phyloP scores from a whole-genome alignment of 2,797 vertebrate genomes.

The Melanotaenia parkinsoni region DNA sequence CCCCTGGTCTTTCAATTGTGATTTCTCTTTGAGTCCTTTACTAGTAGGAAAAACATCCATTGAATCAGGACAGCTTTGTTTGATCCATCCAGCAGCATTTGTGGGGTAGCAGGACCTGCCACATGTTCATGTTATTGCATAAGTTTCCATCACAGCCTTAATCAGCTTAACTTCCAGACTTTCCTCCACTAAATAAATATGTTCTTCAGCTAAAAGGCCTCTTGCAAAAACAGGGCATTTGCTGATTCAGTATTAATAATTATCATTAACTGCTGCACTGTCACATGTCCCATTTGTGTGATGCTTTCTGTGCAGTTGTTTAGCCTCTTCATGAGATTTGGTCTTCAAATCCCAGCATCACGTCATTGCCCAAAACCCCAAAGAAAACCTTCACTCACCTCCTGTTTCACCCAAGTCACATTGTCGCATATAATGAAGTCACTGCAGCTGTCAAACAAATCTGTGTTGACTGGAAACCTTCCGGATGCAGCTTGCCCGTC shows the following conservation, averaged over 20 bases:
- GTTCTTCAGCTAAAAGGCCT: too few relatives aligned
- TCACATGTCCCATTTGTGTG: slow-evolving; percentile 24
- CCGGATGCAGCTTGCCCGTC: slow-evolving; percentile 62
- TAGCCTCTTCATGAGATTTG: not conserved
- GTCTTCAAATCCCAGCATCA: slow-evolving; percentile 48
- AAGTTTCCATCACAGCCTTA: too few relatives aligned
- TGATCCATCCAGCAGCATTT: too few relatives aligned
- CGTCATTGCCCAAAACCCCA: slow-evolving; percentile 37
- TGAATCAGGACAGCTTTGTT: too few relatives aligned
- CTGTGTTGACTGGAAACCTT: slow-evolving; percentile 81
- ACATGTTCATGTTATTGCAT: too few relatives aligned
- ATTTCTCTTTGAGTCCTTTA: too few relatives aligned
- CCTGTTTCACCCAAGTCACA: slow-evolving; percentile 47
- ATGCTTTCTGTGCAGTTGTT: slow-evolving; percentile 22
- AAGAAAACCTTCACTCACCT: slow-evolving; percentile 54
- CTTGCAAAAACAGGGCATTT: not conserved
- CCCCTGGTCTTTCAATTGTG: too few relatives aligned
- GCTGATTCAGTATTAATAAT: not conserved
- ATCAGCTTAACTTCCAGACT: too few relatives aligned
- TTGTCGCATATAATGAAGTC: slow-evolving; percentile 77
- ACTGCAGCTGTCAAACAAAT: slow-evolving; percentile 78
- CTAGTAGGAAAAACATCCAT: too few relatives aligned
- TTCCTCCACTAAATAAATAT: too few relatives aligned
- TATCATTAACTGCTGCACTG: not conserved
- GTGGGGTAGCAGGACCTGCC: too few relatives aligned